A percentile compares a stretch with the other conserved stretches of the same genome.
Conservation (phyloP, 2,113 vertebrate species). For the Macquaria australasica region DNA sequence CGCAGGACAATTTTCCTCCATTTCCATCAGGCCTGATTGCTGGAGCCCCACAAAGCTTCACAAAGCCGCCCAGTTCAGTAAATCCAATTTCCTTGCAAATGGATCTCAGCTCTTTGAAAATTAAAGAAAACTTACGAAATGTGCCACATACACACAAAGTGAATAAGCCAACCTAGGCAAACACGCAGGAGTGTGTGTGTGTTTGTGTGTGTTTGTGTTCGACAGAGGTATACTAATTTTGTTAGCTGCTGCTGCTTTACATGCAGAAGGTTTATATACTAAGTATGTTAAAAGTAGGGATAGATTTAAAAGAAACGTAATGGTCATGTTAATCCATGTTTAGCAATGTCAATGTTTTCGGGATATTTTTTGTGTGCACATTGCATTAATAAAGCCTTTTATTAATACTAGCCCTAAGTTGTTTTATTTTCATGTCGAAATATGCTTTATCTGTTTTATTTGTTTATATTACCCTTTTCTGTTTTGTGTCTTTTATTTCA, state of each 20-base stretch:
- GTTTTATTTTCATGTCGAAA: neutral
- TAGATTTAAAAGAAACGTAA: neutral
- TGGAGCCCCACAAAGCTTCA: conserved; percentile 34
- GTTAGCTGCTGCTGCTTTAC: neutral
- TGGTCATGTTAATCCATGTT: too few relatives aligned
- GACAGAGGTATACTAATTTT: too few relatives aligned
- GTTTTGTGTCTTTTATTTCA: neutral
- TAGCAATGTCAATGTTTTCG: neutral
- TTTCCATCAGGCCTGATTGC: conserved; percentile 31
- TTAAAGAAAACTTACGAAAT: neutral
- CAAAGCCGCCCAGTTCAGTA: conserved; percentile 20
- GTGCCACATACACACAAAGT: neutral
- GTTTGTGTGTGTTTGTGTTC: neutral
- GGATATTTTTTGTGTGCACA: neutral
- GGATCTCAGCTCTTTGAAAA: conserved; percentile 16
- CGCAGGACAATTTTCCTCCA: conserved; percentile 37
- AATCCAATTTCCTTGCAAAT: conserved; percentile 51
- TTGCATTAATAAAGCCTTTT: neutral
- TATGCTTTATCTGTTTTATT: neutral
- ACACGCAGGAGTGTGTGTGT: neutral
- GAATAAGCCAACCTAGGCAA: neutral
- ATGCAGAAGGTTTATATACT: neutral
- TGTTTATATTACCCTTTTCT: neutral
- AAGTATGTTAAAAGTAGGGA: neutral
- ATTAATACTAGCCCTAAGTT: neutral